A percentile compares a stretch with the other conserved stretches of the same genome.
phyloP scores from a whole-genome alignment of 2,888 invertebrate genomes.

The Phyllotreta cruciferae region DNA sequence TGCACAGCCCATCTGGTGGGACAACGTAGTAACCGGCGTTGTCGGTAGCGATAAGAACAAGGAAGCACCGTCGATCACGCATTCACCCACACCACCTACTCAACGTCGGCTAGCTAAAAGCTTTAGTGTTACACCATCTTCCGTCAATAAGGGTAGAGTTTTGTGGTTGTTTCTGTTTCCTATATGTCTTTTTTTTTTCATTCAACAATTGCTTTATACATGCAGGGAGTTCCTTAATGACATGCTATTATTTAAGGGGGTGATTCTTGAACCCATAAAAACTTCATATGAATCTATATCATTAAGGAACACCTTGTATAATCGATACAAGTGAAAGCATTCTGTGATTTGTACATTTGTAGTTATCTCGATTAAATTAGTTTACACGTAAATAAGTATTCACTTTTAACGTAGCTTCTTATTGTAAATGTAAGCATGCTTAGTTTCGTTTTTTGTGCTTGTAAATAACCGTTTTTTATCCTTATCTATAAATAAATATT shows the following conservation, averaged over 20 bases:
- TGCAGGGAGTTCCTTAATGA: no score
- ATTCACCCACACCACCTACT: conserved; percentile 82
- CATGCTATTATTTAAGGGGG: no score
- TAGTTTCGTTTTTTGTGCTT: background rate
- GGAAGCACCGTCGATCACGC: conserved; percentile 57
- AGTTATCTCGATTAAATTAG: background rate
- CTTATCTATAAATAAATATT: background rate
- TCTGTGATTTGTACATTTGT: background rate
- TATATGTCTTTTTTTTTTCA: conserved; percentile 5
- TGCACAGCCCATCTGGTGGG: conserved; percentile 62
- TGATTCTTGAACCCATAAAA: no score
- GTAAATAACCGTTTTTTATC: no score
- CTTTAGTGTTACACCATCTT: conserved; percentile 85
- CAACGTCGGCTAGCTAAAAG: conserved; percentile 90
- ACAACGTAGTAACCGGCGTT: conserved; percentile 59
- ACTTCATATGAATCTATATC: no score
- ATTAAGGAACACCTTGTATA: no score
- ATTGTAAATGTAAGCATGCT: background rate
- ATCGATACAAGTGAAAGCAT: background rate
- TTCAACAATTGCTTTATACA: background rate
- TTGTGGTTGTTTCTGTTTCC: background rate
- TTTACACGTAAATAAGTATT: background rate
- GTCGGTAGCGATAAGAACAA: conserved; percentile 58
- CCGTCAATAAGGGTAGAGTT: conserved; percentile 66
- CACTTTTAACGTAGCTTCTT: no score